Base-by-base conservation (phyloP, 2,797 vertebrate genomes). In the Cheirogaleus major region DNA sequence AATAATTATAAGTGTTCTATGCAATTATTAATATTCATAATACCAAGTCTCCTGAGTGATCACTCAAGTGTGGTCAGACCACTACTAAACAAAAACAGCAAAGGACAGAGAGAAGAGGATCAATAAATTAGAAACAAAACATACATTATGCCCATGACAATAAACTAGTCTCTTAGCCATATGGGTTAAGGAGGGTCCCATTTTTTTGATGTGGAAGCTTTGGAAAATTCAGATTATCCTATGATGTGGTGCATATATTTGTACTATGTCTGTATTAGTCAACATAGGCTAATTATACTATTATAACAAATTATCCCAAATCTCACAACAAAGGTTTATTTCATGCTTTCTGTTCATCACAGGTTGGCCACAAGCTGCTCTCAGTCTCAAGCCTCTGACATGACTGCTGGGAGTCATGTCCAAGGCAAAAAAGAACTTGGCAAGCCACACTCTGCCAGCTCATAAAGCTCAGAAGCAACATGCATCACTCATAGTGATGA, bases 261-360 rank as follows among this genome's bases (percentile, higher is more conserved):
- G 17, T 50, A 52, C 30, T 92, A 57, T 82, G 59, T n/a, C 84
- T 96, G 35, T n/a, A 35, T 52, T n/a, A 59, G 30, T 80, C 10
- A 85, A 72, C 45, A 32, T 10, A 87, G 65, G 27, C 41, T 41
- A 57, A 59, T 52, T 86, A 67, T 38, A 32, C 32, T 85, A 32
- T 70, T 9, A 67, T 82, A 85, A 95, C 38, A 92, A 89, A 84
- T 65, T 76, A 95, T 75, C 23, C 55, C 59, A 59, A 59, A 55
- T 75, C 48, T 69, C 70, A 88, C 23, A 96, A 91, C 52, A 61
- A 80, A 57, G 22, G 30, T 45, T 78, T 78, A 69, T 57, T 83
- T 85, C 13, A 73, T 9, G 38, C 4, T 48, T 27, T n/a, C 8
- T 91, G 59, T 69, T 48, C 73, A 85, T 73, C 48, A 88, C 41